phyloP scores from a whole-genome alignment of 2,888 invertebrate genomes.

The Nezara viridula region DNA sequence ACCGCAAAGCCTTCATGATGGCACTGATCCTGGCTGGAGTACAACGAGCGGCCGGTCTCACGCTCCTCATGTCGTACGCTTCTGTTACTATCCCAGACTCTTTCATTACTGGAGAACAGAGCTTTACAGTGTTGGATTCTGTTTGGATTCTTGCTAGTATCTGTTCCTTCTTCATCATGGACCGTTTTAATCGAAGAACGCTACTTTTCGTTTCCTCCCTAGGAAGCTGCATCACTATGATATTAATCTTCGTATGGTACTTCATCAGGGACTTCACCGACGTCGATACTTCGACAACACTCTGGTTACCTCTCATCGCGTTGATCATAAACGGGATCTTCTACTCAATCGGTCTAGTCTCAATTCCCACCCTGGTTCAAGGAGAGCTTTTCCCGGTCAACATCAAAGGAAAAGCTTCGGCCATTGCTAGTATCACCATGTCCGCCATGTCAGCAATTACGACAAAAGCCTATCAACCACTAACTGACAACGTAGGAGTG shows the following conservation, averaged over 20 bases:
- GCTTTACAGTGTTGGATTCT: slow-evolving; percentile 63
- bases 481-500: slow-evolving; percentile 74
- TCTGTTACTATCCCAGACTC: slow-evolving; percentile 64
- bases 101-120: slow-evolving; percentile 60
- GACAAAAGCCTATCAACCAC: slow-evolving; percentile 74
- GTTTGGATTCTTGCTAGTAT: slow-evolving; percentile 62
- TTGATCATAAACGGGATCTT: slow-evolving; percentile 74
- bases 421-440: slow-evolving; percentile 73
- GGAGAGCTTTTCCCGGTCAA: slow-evolving; percentile 77
- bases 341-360: slow-evolving; percentile 75
- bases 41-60: slow-evolving; percentile 64
- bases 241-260: slow-evolving; percentile 61
- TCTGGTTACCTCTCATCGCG: slow-evolving; percentile 72
- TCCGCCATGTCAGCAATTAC: slow-evolving; percentile 74
- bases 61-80: slow-evolving; percentile 65
- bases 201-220: slow-evolving; percentile 63
- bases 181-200: slow-evolving; percentile 64
- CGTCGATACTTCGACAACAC: slow-evolving; percentile 68
- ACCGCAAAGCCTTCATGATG: slow-evolving; percentile 64
- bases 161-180: slow-evolving; percentile 62
- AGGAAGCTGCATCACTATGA: slow-evolving; percentile 59
- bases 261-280: slow-evolving; percentile 55
- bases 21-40: slow-evolving; percentile 61
- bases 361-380: slow-evolving; percentile 75
- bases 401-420: slow-evolving; percentile 75